A percentile compares a stretch with the other conserved stretches of the same genome.
Evolutionary conservation across 2,888 invertebrate genomes (phyloP).

Genomic region (Caenorhabditis sp.): DNA sequence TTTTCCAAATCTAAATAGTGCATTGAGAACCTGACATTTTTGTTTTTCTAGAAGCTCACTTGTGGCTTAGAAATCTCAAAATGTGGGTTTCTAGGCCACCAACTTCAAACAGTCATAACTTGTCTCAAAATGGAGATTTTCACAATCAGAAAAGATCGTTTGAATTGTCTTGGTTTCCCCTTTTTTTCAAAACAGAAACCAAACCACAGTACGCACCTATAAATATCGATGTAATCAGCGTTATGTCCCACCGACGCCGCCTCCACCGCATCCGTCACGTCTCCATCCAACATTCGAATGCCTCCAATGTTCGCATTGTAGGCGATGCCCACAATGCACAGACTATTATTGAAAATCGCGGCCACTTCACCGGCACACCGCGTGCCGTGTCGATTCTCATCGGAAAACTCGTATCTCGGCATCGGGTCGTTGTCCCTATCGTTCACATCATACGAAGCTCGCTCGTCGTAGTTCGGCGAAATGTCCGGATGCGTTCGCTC

Average conservation of each 20-base stretch:
- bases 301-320: conserved; percentile 93
- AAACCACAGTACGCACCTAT: conserved; percentile 84
- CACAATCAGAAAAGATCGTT: background rate
- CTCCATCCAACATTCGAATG: conserved; percentile 87
- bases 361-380: conserved; percentile 89
- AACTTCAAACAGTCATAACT: background rate
- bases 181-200: no score
- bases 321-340: conserved; percentile 97
- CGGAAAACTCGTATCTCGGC: conserved; percentile 96
- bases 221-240: conserved; percentile 97
- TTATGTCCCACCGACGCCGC: conserved; percentile 93
- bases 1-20: background rate
- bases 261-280: conserved; percentile 98
- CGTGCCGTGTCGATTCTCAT: conserved; percentile 93
- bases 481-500: conserved; percentile 83
- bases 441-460: conserved; percentile 97
- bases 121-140: background rate
- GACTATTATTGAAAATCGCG: conserved; percentile 94
- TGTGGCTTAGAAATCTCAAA: conserved; percentile 15
- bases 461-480: conserved; percentile 88
- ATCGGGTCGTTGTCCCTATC: conserved; percentile 96
- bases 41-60: background rate
- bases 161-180: background rate
- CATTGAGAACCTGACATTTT: background rate
- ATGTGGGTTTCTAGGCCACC: background rate